Conservation (phyloP, 2,113 vertebrate genomes). For the Xenopus laevis region DNA sequence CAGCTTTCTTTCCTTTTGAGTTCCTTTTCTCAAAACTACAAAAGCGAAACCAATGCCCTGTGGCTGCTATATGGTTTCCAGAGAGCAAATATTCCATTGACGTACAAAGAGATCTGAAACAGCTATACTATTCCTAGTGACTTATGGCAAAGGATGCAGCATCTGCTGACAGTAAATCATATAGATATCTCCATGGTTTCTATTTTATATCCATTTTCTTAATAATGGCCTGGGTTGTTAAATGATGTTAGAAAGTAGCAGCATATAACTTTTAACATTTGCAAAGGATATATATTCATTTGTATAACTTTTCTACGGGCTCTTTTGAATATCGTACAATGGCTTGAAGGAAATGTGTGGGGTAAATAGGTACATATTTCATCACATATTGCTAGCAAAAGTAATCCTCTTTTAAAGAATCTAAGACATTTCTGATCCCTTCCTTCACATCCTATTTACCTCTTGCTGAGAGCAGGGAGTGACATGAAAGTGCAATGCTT, state of each 20-base stretch:
- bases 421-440: conserved; percentile 35
- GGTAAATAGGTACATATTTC: conserved; percentile 37
- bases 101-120: conserved; percentile 20
- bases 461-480: conserved; percentile 10
- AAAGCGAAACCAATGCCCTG: conserved; percentile 10
- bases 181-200: neutral
- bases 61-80: conserved; percentile 3
- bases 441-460: conserved; percentile 18
- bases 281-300: neutral
- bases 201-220: neutral
- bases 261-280: neutral
- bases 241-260: conserved; percentile 11
- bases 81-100: conserved; percentile 13
- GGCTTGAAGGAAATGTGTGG: conserved; percentile 34
- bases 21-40: neutral
- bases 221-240: conserved; percentile 17
- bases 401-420: conserved; percentile 41
- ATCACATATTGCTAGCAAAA: conserved; percentile 34
- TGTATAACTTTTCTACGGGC: conserved; percentile 29
- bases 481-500: conserved; percentile 4
- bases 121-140: conserved; percentile 8
- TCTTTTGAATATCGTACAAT: conserved; percentile 27
- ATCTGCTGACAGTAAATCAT: neutral
- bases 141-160: neutral
- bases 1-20: neutral